Evolutionary conservation across 2,113 vertebrate species (phyloP).

Genomic region (Nesoenas mayeri): DNA sequence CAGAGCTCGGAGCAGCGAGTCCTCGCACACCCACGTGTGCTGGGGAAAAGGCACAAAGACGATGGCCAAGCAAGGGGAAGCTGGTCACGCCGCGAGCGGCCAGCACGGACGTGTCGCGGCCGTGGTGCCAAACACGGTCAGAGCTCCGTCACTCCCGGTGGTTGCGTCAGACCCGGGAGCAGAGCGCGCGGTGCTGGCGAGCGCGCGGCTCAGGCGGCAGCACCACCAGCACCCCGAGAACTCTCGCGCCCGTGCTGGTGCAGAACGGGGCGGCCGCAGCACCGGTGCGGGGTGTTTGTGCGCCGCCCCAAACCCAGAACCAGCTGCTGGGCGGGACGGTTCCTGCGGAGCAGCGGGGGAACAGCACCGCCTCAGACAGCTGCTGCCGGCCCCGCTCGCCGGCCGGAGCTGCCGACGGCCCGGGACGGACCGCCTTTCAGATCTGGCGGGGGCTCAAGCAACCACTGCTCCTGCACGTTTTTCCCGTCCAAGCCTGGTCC

Average conservation of each 20-base stretch:
- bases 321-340: background rate
- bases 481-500: background rate
- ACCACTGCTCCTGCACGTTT: background rate
- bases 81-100: rapidly evolving
- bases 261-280: too few relatives aligned
- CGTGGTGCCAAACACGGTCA: background rate
- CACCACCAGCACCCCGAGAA: too few relatives aligned
- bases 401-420: background rate
- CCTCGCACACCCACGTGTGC: background rate
- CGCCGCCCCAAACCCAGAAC: background rate
- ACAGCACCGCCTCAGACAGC: background rate
- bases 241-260: background rate
- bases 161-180: background rate
- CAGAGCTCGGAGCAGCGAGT: background rate
- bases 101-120: rapidly evolving
- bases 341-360: background rate
- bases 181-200: background rate
- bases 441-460: background rate
- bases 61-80: background rate
- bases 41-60: background rate
- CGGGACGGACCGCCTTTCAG: background rate
- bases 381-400: background rate
- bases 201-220: too few relatives aligned
- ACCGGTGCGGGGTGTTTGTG: too few relatives aligned
- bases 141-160: background rate